Base-by-base conservation (phyloP, 2,113 vertebrate species). In the Chauna torquata region DNA sequence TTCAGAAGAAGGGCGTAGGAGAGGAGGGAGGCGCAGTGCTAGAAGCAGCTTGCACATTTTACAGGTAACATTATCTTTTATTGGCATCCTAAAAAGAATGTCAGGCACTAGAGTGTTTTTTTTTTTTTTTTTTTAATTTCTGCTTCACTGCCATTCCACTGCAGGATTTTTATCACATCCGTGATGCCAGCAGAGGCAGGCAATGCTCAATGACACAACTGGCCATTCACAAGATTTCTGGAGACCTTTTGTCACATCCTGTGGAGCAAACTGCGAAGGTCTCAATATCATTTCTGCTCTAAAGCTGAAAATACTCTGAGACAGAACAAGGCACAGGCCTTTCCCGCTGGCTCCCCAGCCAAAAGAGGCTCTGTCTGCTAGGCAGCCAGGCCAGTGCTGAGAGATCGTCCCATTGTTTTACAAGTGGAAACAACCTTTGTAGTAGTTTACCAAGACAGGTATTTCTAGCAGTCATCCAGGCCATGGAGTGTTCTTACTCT, bases 31-130 rank as follows among this genome's bases (percentile, higher is more conserved):
- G 71, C 3, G 0, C 72, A 52, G 86, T 6, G 78, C 95, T 97
- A 85, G 94, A 96, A 98, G 97, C 97, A 97, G 97, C 98, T 97
- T 98, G 97, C 92, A 97, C 75, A 78, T 98, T 98, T 98, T 98
- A 98, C 98, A 97, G 97, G 97, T 98, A 96, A 95, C 97, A 98
- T 98, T 98, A 98, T 98, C 97, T 98, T 98, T 98, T 98, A 98
- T 98, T 97, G 96, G 94, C 96, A 98, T 96, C 98, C 98, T 98
- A 98, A 98, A 98, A 98, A 98, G 97, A 98, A 98, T 98, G 98
- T 98, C 98, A 98, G 98, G 94, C 97, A 96, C 96, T 97, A 89
- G 97, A 96, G 94, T 82, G 78, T 9, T 88, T 92, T 92, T 68
- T 69, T 62, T 86, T 91, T 19, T 71, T 78, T 70, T 44, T 80